Percentiles rank a stretch among this genome's conserved stretches.
Evolutionary conservation across 2,888 invertebrate genomes (phyloP).

Genomic region (Steinernema hermaphroditum): DNA sequence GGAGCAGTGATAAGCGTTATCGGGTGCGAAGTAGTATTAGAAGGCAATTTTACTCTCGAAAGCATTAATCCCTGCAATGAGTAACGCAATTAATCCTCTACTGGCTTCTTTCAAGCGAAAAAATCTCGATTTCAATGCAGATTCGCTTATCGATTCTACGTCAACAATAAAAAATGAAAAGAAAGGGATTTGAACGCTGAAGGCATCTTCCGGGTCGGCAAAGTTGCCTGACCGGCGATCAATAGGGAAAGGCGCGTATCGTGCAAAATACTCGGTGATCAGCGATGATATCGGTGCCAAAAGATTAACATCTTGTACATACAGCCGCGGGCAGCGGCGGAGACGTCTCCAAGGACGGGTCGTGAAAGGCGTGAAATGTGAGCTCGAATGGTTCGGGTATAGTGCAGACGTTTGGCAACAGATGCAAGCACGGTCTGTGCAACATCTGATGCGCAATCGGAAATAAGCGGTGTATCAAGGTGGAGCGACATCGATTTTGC

Average conservation of each 20-base stretch:
- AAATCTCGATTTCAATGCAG: too few species aligned
- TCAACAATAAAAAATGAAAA: too few species aligned
- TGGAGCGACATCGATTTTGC: too few species aligned
- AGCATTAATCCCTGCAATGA: too few species aligned
- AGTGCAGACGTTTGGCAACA: neutral
- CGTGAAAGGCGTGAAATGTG: conserved; percentile 22
- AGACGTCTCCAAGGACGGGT: conserved; percentile 5
- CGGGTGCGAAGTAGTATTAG: conserved; percentile 13
- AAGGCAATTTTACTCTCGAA: neutral
- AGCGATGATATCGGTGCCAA: conserved; percentile 25
- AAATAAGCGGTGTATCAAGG: neutral
- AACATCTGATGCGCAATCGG: conserved; percentile 24
- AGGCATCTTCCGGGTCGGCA: too few species aligned
- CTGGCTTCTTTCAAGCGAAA: too few species aligned
- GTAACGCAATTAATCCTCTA: too few species aligned
- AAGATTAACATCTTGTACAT: conserved; percentile 30
- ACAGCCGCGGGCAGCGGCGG: neutral
- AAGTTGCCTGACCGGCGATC: neutral
- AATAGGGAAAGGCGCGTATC: conserved; percentile 2
- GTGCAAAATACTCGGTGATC: conserved; percentile 24
- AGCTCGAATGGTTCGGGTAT: neutral
- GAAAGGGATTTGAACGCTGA: too few species aligned
- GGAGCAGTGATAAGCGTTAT: conserved; percentile 24
- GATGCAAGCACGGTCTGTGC: conserved; percentile 10
- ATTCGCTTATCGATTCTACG: too few species aligned